A percentile compares a stretch with the other conserved stretches of the same genome.
phyloP scores from a whole-genome alignment of 2,113 vertebrate genomes.

The Labrus mixtus region DNA sequence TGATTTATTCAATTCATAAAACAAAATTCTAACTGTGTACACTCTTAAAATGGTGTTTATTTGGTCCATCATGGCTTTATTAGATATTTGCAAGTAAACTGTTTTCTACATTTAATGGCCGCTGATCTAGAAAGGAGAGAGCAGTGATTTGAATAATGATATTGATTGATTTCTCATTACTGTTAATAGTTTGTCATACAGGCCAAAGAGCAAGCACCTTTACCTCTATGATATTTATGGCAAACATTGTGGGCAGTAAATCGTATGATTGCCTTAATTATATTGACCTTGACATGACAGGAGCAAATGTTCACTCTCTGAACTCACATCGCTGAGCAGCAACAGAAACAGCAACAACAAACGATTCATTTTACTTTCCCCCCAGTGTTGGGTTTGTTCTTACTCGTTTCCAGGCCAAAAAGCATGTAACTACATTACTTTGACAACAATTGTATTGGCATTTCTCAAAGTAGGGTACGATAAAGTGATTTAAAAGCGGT shows the following conservation, averaged over 20 bases:
- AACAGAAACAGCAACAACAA: constrained; percentile 6
- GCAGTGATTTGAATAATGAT: constrained; percentile 10
- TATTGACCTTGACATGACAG: constrained; percentile 11
- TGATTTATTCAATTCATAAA: constrained; percentile 41
- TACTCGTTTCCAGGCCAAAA: constrained; percentile 43
- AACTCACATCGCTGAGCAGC: not conserved
- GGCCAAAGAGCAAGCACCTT: not conserved
- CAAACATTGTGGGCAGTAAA: constrained; percentile 28
- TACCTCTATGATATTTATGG: constrained; percentile 7
- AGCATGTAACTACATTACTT: constrained; percentile 76
- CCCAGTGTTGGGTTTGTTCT: constrained; percentile 11
- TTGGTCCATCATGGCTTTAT: constrained; percentile 15
- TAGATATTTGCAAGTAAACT: constrained; percentile 21
- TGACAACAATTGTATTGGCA: constrained; percentile 82
- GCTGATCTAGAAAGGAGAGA: constrained; percentile 15
- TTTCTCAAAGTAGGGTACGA: constrained; percentile 66
- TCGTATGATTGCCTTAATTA: constrained; percentile 3
- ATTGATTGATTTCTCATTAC: constrained; percentile 26
- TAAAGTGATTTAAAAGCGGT: constrained; percentile 83
- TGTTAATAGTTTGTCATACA: constrained; percentile 35
- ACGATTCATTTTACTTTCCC: not conserved
- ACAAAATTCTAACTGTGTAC: not conserved
- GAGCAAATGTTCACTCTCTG: constrained; percentile 31
- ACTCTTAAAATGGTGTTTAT: constrained; percentile 35
- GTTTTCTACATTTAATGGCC: constrained; percentile 29